Percentiles rank a stretch among this genome's conserved stretches.
Conservation (phyloP, 1,140 invertebrate species). For the Drosophila nigrodunni region DNA sequence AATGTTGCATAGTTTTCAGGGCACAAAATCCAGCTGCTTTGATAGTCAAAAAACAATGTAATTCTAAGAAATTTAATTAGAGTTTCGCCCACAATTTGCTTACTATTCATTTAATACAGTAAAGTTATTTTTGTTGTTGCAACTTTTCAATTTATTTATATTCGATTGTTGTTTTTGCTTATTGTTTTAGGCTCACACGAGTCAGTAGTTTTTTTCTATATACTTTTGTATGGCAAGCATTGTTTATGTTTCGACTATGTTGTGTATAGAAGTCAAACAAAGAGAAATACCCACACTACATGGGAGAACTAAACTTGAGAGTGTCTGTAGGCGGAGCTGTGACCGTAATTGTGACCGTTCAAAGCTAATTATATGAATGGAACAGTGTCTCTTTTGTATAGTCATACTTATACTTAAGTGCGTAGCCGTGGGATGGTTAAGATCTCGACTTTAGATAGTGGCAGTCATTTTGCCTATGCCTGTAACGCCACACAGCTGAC, state of each 20-base stretch:
- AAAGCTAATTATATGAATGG: constrained; percentile 62
- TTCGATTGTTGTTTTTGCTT: constrained; percentile 37
- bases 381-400: constrained; percentile 8
- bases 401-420: constrained; percentile 12
- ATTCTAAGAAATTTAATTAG: background rate
- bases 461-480: background rate
- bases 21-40: too few species aligned
- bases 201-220: constrained; percentile 12
- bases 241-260: constrained; percentile 32
- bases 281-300: constrained; percentile 22
- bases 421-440: constrained; percentile 23
- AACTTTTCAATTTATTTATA: constrained; percentile 26
- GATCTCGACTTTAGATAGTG: constrained; percentile 36
- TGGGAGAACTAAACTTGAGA: background rate
- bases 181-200: constrained; percentile 31
- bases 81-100: background rate
- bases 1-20: too few species aligned
- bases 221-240: constrained; percentile 23
- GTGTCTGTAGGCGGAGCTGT: background rate
- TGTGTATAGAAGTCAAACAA: constrained; percentile 1
- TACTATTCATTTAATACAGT: constrained; percentile 14
- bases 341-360: constrained; percentile 47
- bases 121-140: constrained; percentile 10
- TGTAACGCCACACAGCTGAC: background rate
- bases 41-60: background rate